Conservation (phyloP, 2,113 vertebrate genomes). For the Notarius lentiginosus region DNA sequence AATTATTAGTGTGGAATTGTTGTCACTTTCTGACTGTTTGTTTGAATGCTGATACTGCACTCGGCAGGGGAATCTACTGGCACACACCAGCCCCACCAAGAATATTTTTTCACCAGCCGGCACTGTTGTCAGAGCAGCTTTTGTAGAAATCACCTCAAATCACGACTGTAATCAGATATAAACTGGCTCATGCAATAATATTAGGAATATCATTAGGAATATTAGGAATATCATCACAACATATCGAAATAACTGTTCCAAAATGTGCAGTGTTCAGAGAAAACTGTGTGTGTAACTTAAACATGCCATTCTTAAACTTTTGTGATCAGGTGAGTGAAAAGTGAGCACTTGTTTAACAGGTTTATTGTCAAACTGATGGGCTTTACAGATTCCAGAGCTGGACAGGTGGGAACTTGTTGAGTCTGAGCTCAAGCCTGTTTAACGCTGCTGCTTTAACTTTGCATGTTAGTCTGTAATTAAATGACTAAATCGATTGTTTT, state of each 20-base stretch:
- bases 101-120: too few species aligned
- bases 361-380: not conserved
- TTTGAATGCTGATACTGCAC: too few species aligned
- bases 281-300: not conserved
- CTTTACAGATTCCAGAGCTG: not conserved
- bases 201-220: not conserved
- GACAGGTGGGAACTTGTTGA: not conserved
- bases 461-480: not conserved
- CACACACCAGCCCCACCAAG: too few species aligned
- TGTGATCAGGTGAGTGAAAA: not conserved
- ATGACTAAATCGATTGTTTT: not conserved
- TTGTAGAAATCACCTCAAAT: not conserved
- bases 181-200: not conserved
- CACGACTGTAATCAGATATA: not conserved
- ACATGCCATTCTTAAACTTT: not conserved
- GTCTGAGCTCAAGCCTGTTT: not conserved
- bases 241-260: not conserved
- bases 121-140: not conserved
- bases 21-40: too few species aligned
- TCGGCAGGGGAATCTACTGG: too few species aligned
- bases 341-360: conserved; percentile 2
- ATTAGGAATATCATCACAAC: not conserved
- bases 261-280: not conserved
- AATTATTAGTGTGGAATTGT: too few species aligned
- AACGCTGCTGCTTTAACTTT: not conserved